Evolutionary conservation across 2,113 vertebrate species (phyloP).

Genomic region (Eurystomus gularis): DNA sequence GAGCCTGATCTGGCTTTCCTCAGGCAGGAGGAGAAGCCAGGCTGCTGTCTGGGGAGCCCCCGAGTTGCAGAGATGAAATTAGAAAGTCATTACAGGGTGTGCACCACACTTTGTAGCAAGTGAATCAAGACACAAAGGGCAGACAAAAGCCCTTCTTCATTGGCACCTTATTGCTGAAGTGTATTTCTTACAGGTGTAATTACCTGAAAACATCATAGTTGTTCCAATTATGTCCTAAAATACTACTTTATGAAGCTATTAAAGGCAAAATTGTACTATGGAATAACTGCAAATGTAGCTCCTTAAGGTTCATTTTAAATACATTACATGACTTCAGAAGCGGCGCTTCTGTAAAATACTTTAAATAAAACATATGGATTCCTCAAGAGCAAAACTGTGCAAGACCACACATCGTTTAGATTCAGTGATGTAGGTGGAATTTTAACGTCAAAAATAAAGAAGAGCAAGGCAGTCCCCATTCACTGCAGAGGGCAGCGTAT

Average conservation of each 20-base stretch:
- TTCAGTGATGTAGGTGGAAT: background rate
- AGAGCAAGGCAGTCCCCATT: background rate
- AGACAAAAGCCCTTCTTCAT: background rate
- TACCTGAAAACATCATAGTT: background rate
- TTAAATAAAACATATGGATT: conserved; percentile 44
- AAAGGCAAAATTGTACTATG: background rate
- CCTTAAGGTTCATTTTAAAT: conserved; percentile 19
- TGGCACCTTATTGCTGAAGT: background rate
- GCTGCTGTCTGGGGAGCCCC: background rate
- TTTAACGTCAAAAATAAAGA: background rate
- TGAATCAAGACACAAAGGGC: background rate
- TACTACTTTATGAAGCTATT: conserved; percentile 30
- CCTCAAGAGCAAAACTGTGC: conserved; percentile 33
- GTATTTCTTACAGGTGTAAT: conserved; percentile 17
- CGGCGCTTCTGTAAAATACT: background rate
- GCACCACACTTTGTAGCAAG: background rate
- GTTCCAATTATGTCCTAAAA: conserved; percentile 17
- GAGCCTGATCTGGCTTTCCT: background rate
- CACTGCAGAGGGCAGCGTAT: background rate
- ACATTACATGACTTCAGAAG: conserved; percentile 26
- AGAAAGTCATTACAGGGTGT: background rate
- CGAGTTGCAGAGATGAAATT: background rate
- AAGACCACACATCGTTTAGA: background rate
- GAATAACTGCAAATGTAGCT: background rate
- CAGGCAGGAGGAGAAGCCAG: background rate